phyloP scores from a whole-genome alignment of 2,113 vertebrate genomes.

The Cynocephalus volans region DNA sequence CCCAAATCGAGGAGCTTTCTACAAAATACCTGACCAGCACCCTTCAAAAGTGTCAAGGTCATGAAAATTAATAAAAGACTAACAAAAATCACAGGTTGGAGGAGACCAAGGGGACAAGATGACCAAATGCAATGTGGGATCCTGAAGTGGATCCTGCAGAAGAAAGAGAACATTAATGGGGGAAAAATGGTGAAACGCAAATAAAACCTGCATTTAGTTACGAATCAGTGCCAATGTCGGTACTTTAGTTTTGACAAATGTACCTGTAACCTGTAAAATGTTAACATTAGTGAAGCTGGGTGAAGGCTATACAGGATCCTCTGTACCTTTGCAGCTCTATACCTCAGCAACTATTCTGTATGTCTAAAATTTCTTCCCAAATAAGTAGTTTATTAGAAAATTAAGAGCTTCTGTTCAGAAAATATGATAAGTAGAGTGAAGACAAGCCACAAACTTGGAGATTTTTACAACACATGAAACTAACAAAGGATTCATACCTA shows the following conservation, averaged over 20 bases:
- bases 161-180: not conserved
- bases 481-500: not conserved
- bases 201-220: not conserved
- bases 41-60: not conserved
- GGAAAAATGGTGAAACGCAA: not conserved
- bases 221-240: not conserved
- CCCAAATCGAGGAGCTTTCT: not conserved
- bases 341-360: not conserved
- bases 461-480: not conserved
- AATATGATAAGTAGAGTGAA: slow-evolving; percentile 5
- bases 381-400: slow-evolving; percentile 7
- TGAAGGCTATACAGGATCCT: not conserved
- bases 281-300: not conserved
- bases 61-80: not conserved
- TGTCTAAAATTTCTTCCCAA: not conserved
- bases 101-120: not conserved
- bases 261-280: not conserved
- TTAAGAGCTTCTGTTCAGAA: slow-evolving; percentile 21
- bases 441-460: not conserved
- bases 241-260: not conserved
- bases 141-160: not conserved
- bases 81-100: not conserved
- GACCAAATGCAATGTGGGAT: not conserved
- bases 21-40: not conserved
- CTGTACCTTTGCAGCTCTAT: not conserved